Base-by-base conservation (phyloP, 2,888 invertebrate species). In the Drosophila pseudotakahashii region DNA sequence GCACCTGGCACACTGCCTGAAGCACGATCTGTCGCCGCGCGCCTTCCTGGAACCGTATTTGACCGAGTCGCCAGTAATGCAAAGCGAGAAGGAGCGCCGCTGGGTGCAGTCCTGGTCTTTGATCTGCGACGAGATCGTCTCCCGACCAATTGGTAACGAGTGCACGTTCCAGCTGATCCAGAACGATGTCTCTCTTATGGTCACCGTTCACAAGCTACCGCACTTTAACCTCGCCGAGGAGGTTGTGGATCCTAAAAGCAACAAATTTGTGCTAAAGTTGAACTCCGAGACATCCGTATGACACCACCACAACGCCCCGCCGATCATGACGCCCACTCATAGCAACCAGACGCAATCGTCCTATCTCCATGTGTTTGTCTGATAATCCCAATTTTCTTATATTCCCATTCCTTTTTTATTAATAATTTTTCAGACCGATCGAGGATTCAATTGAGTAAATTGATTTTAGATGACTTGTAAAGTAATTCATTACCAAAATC, bases 261-360 rank as follows among this genome's bases (percentile, higher is more conserved):
- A 98, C 92, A 96, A 98, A 91, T 99, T 99, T 94, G 96, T 98
- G 55, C 93, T 99, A 76, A 94, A 98, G 90, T 93, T 99, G 48
- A 99, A 98, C 91, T 98, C 98, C 0, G 99, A 99, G 92, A 99
- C 99, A 48, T 98, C 98, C 1, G 99, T 99, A 92, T 99, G 96
- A 96, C 95, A 91, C 77, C 89, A 89, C 60, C 77, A 66, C 45
- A 78, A 78, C 32, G 78, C 80, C 11, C 81, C 82, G 54, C 78
- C 84, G 48, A 77, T 81, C 53, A 64, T 86, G 37, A 90, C 90
- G 57, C 90, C 90, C 55, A 90, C 90, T 50, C 89, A 90, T 75
- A 91, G 91, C 76, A 91, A 91, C 78, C 83, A 90, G 71, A 91
- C 91, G 39, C 91, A 91, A 76, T 90, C 91, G n/a, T 91, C 91